Percentiles rank a stretch among this genome's conserved stretches.
phyloP scores from a whole-genome alignment of 2,888 invertebrate genomes.

The Spilarctia lutea region DNA sequence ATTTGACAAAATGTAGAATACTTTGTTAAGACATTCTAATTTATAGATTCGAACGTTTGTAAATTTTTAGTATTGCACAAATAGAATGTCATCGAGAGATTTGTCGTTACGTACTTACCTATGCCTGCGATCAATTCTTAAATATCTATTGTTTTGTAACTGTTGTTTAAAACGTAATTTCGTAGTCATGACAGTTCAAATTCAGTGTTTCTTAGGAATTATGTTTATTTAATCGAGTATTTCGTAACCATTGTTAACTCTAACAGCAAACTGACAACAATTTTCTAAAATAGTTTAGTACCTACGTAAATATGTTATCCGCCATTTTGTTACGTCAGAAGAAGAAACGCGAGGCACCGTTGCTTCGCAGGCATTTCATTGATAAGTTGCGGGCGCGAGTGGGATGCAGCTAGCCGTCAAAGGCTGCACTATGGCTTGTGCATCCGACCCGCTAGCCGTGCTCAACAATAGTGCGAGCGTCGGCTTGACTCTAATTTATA shows the following conservation, averaged over 20 bases:
- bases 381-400: slow-evolving; percentile 79
- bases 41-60: not conserved
- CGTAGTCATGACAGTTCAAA: slow-evolving; percentile 53
- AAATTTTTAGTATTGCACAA: not conserved
- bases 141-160: slow-evolving; percentile 56
- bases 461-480: slow-evolving; percentile 53
- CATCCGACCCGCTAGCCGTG: slow-evolving; percentile 53
- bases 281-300: slow-evolving; percentile 56
- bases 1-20: not conserved
- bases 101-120: not conserved
- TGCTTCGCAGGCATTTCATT: slow-evolving; percentile 80
- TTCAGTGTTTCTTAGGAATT: slow-evolving; percentile 49
- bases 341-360: slow-evolving; percentile 79
- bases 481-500: slow-evolving; percentile 47
- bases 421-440: slow-evolving; percentile 53
- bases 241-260: slow-evolving; percentile 37
- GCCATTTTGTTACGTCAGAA: slow-evolving; percentile 83
- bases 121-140: slow-evolving; percentile 40
- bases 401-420: slow-evolving; percentile 72
- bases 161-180: slow-evolving; percentile 50
- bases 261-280: slow-evolving; percentile 43
- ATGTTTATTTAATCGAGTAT: slow-evolving; percentile 47
- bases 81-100: slow-evolving; percentile 9
- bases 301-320: slow-evolving; percentile 62
- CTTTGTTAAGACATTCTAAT: not conserved